Evolutionary conservation across 2,888 invertebrate species (phyloP).

Genomic region (Pollenia griseotomentosa): DNA sequence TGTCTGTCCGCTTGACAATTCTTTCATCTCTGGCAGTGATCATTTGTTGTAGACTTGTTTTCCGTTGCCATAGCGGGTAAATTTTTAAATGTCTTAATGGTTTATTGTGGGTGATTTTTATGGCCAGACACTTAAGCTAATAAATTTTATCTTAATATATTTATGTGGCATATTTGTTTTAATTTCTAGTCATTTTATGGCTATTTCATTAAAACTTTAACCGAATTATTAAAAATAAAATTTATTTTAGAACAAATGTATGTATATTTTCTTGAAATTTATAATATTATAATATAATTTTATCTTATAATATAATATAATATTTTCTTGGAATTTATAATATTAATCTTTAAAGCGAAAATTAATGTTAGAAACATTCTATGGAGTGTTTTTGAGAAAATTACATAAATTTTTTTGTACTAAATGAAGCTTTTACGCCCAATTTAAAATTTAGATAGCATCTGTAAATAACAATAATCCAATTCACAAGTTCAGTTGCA

Average conservation of each 20-base stretch:
- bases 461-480: too few relatives aligned
- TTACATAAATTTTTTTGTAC: too few relatives aligned
- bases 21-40: slow-evolving; percentile 39
- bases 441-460: too few relatives aligned
- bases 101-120: slow-evolving; percentile 70
- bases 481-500: too few relatives aligned
- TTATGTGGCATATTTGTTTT: slow-evolving; percentile 8
- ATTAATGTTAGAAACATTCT: too few relatives aligned
- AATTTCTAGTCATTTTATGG: slow-evolving; percentile 9
- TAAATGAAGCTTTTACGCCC: too few relatives aligned
- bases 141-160: slow-evolving; percentile 31
- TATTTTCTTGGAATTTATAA: too few relatives aligned
- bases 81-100: slow-evolving; percentile 59
- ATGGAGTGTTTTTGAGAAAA: too few relatives aligned
- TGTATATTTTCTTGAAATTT: slow-evolving; percentile 18
- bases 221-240: slow-evolving; percentile 30
- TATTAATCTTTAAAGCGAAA: too few relatives aligned
- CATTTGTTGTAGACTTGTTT: slow-evolving; percentile 59
- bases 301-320: neutral
- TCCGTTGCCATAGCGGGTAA: slow-evolving; percentile 30
- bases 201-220: slow-evolving; percentile 25
- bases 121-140: slow-evolving; percentile 57
- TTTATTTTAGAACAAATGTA: slow-evolving; percentile 50
- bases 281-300: neutral
- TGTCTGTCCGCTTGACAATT: slow-evolving; percentile 3